phyloP scores from a whole-genome alignment of 2,797 vertebrate species.

The Myotis pilosus region DNA sequence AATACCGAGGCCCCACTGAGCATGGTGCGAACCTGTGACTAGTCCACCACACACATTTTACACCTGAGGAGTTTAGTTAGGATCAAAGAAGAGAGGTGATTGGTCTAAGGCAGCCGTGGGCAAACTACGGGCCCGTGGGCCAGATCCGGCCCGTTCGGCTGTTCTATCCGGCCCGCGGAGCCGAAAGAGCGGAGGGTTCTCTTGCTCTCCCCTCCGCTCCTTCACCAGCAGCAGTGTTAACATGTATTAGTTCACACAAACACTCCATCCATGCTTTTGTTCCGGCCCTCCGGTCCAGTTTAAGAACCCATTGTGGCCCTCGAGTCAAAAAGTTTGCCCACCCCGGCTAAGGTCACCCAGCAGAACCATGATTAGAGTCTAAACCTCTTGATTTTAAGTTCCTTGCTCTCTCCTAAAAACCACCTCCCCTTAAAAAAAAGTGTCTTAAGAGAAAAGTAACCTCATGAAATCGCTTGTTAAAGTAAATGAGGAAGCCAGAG shows the following conservation, averaged over 20 bases:
- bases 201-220: too few relatives aligned
- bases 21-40: neutral
- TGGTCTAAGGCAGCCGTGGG: neutral
- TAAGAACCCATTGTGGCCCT: too few relatives aligned
- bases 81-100: neutral
- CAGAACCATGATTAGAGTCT: neutral
- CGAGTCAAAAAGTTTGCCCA: too few relatives aligned
- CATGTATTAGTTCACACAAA: too few relatives aligned
- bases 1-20: neutral
- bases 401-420: neutral
- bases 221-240: too few relatives aligned
- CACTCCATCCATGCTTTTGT: too few relatives aligned
- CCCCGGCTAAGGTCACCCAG: neutral
- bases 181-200: too few relatives aligned
- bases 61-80: neutral
- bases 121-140: too few relatives aligned
- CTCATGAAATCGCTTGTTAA: conserved; percentile 21
- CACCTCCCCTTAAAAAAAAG: neutral
- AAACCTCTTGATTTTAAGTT: conserved; percentile 28
- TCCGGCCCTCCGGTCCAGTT: too few relatives aligned
- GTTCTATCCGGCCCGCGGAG: too few relatives aligned
- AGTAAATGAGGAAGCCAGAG: conserved; percentile 24
- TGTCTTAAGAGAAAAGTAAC: conserved; percentile 9
- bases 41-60: neutral
- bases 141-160: too few relatives aligned